Percentiles rank a stretch among this genome's conserved stretches.
Conservation (phyloP, 2,888 invertebrate species). For the Vandiemenella viatica region DNA sequence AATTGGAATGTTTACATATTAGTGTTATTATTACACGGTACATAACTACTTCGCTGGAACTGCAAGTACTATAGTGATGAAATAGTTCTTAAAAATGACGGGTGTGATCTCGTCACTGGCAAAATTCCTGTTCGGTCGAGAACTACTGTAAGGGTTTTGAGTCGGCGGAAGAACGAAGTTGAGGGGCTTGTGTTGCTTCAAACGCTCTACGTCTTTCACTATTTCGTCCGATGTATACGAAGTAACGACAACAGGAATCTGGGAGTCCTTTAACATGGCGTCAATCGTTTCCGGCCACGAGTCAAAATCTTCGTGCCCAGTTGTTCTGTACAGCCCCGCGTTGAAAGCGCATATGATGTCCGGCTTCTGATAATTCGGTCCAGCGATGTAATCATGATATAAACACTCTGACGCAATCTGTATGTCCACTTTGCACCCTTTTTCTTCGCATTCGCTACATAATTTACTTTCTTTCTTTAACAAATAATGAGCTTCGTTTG, state of each 20-base stretch:
- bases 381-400: conserved; percentile 27
- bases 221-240: conserved; percentile 52
- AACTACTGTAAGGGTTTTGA: conserved; percentile 48
- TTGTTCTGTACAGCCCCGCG: conserved; percentile 50
- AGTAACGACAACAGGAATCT: conserved; percentile 46
- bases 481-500: background rate
- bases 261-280: conserved; percentile 34
- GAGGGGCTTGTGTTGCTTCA: conserved; percentile 35
- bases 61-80: conserved; percentile 22
- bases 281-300: conserved; percentile 51
- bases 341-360: conserved; percentile 52
- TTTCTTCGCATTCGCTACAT: conserved; percentile 11
- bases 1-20: too few relatives aligned
- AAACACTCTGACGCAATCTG: conserved; percentile 18
- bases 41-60: too few relatives aligned
- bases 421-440: conserved; percentile 13
- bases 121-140: conserved; percentile 57
- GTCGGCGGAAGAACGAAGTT: conserved; percentile 38
- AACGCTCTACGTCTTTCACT: conserved; percentile 41
- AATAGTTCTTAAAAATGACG: conserved; percentile 56
- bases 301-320: conserved; percentile 44
- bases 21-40: too few relatives aligned
- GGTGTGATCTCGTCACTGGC: conserved; percentile 55
- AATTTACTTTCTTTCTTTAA: background rate
- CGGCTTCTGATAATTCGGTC: conserved; percentile 19